Conservation (phyloP, 2,888 invertebrate species). For the Sinhomidia bicolor region DNA sequence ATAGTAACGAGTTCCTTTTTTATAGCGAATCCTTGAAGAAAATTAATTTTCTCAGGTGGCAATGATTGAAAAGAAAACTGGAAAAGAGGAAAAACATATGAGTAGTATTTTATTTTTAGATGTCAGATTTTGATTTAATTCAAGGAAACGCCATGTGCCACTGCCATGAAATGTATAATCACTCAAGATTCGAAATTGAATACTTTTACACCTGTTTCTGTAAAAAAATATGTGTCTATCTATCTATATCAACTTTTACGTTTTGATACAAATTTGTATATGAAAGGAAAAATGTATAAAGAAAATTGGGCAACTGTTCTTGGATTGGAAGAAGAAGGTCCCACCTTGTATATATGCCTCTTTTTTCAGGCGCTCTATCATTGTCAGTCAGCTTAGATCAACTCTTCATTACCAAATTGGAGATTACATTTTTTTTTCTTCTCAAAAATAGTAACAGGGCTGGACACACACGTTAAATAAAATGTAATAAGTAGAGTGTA, state of each 20-base stretch:
- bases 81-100: too few species aligned
- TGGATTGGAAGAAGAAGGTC: too few species aligned
- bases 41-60: slow-evolving; percentile 31
- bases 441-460: neutral
- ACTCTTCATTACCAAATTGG: slow-evolving; percentile 15
- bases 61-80: slow-evolving; percentile 13
- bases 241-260: too few species aligned
- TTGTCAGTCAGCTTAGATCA: neutral
- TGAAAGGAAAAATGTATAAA: too few species aligned
- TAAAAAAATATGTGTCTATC: too few species aligned
- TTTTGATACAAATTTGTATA: too few species aligned
- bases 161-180: neutral
- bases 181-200: neutral
- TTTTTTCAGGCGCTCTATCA: neutral
- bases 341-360: neutral
- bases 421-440: too few species aligned
- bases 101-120: neutral
- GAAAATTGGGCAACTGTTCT: too few species aligned
- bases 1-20: neutral
- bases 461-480: neutral
- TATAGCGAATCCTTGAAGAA: neutral
- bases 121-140: neutral
- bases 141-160: neutral
- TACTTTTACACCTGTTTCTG: neutral
- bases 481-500: too few species aligned